A percentile compares a stretch with the other conserved stretches of the same genome.
These are phyloP conservation scores for Amphipoea oculea DNA, from an alignment of 2,888 invertebrate species.

Conservation along the genomic window DNA sequence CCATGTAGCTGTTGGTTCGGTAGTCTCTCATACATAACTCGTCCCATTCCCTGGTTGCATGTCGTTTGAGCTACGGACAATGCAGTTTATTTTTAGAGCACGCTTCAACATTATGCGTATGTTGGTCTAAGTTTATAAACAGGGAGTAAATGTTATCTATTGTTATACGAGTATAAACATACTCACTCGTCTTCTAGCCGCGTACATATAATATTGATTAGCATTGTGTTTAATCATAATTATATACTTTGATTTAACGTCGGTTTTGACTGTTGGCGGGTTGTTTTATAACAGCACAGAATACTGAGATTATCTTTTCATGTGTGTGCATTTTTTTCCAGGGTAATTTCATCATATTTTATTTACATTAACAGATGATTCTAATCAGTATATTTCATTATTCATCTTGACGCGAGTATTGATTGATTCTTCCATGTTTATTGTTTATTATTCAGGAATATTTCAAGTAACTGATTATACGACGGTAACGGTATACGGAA, in stretches of 20 bases:
- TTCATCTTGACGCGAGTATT: background rate
- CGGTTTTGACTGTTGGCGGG: background rate
- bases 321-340: background rate
- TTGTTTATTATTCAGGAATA: conserved; percentile 28
- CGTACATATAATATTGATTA: background rate
- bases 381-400: background rate
- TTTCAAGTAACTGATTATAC: conserved; percentile 17
- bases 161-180: conserved; percentile 7
- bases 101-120: conserved; percentile 14
- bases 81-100: conserved; percentile 38
- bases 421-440: conserved; percentile 42
- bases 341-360: background rate
- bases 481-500: conserved; percentile 23
- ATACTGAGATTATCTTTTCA: background rate
- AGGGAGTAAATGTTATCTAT: conserved; percentile 22
- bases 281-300: background rate
- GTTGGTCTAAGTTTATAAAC: conserved; percentile 27
- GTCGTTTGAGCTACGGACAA: conserved; percentile 94
- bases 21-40: conserved; percentile 96
- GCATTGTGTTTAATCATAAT: background rate
- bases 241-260: conserved; percentile 3
- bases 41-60: conserved; percentile 96
- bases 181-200: background rate
- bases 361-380: background rate
- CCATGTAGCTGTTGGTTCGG: conserved; percentile 97